A percentile compares a stretch with the other conserved stretches of the same genome.
Evolutionary conservation across 2,888 invertebrate genomes (phyloP).

Genomic region (Altica lythri): DNA sequence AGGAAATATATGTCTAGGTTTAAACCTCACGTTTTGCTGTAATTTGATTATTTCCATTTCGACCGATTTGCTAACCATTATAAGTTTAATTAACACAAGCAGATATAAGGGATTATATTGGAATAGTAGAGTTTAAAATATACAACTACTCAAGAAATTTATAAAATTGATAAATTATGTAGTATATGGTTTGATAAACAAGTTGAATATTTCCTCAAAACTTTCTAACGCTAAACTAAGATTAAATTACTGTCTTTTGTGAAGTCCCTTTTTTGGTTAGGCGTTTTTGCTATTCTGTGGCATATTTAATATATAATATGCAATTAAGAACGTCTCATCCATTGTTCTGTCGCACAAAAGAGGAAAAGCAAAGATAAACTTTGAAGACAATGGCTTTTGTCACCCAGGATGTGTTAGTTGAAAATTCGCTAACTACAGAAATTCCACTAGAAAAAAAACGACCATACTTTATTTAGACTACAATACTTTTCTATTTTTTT

Average conservation of each 20-base stretch:
- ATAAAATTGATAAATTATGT: too few species aligned
- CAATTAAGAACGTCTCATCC: conserved; percentile 50
- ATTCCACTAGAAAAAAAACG: neutral
- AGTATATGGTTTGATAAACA: too few species aligned
- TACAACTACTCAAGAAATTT: too few species aligned
- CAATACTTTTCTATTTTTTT: too few species aligned
- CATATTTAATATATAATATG: conserved; percentile 54
- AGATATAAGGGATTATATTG: too few species aligned
- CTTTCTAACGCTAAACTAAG: conserved; percentile 24
- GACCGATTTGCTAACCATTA: too few species aligned
- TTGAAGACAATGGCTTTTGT: conserved; percentile 51
- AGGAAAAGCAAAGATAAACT: conserved; percentile 50
- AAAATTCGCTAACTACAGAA: conserved; percentile 41
- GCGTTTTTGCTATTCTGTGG: conserved; percentile 46
- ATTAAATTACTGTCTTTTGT: conserved; percentile 35
- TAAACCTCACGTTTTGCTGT: too few species aligned
- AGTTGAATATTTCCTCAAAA: too few species aligned
- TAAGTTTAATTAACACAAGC: too few species aligned
- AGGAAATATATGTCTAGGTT: too few species aligned
- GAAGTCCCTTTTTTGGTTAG: conserved; percentile 42
- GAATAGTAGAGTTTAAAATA: too few species aligned
- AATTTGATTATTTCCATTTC: too few species aligned
- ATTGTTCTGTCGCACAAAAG: conserved; percentile 47
- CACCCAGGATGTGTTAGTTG: conserved; percentile 44
- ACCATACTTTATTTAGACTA: neutral